Evolutionary conservation across 2,797 vertebrate genomes (phyloP).

Genomic region (Phataginus tricuspis): DNA sequence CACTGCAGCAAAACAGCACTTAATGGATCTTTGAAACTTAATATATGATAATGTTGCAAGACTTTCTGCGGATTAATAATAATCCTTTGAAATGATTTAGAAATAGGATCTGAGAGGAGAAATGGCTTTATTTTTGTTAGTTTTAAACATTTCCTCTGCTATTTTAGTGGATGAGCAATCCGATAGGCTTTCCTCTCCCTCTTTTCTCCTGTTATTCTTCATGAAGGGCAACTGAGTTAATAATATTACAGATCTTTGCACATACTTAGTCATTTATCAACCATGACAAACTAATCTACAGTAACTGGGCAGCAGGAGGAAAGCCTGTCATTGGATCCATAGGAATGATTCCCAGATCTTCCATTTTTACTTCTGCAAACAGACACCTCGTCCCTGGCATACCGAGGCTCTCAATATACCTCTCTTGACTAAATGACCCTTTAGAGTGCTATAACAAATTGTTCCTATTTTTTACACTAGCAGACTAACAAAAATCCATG

Average conservation of each 20-base stretch:
- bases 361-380: neutral
- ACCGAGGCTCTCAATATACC: neutral
- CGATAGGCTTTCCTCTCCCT: conserved; percentile 65
- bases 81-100: conserved; percentile 82
- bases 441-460: neutral
- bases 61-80: conserved; percentile 61
- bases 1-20: conserved; percentile 71
- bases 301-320: neutral
- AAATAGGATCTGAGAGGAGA: conserved; percentile 75
- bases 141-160: conserved; percentile 77
- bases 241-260: neutral
- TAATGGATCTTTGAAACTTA: conserved; percentile 80
- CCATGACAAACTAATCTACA: neutral
- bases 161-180: conserved; percentile 72
- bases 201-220: conserved; percentile 28
- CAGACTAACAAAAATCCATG: neutral
- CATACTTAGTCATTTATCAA: neutral
- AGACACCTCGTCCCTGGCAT: neutral
- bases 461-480: neutral
- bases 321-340: neutral
- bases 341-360: neutral
- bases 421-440: conserved; percentile 2
- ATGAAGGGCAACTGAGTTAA: conserved; percentile 54
- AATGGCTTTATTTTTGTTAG: conserved; percentile 63
- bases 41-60: conserved; percentile 14